Base-by-base conservation (phyloP, 2,113 vertebrate genomes). In the Xerus inauris region DNA sequence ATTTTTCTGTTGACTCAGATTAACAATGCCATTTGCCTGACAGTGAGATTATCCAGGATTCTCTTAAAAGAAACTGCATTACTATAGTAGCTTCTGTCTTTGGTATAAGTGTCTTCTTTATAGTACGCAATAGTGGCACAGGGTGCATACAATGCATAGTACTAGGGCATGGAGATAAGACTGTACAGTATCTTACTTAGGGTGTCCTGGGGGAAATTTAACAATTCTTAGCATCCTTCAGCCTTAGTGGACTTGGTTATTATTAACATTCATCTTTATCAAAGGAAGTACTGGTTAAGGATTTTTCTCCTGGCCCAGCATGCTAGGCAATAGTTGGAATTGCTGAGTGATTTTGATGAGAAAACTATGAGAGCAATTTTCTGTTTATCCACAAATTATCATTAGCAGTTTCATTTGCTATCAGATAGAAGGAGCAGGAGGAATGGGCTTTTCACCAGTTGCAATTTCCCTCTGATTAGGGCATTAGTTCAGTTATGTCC, bases 401-500 rank as follows among this genome's bases (percentile, higher is more conserved):
- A 96, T 96, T 97, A 94, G 95, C 97, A 94, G 97, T 98, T 98
- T 98, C 95, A 97, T 98, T 98, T 98, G 97, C 76, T 89, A 28
- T 89, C 98, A 97, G 87, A 98, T 96, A 97, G 96, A 97, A 98
- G 82, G 71, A 97, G 96, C 97, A 97, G 96, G 96, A 98, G 95
- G 95, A 98, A 96, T 97, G 95, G 98, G 98, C 98, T 98, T 59
- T 97, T 97, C 91, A 97, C 98, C 98, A 98, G 98, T 98, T 97
- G 96, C 96, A 98, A 98, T 97, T 97, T 98, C 97, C 96, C 98
- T 98, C 97, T 91, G 89, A 98, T 98, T 98, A 98, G 98, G 98
- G 98, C 97, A 87, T 98, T 98, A 98, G 98, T 99, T 98, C 98
- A 99, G 97, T 99, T 98, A 98, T 97, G 98, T 98, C 98, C 98